Conservation (phyloP, 2,113 vertebrate species). For the Brachyhypopomus occidentalis region DNA sequence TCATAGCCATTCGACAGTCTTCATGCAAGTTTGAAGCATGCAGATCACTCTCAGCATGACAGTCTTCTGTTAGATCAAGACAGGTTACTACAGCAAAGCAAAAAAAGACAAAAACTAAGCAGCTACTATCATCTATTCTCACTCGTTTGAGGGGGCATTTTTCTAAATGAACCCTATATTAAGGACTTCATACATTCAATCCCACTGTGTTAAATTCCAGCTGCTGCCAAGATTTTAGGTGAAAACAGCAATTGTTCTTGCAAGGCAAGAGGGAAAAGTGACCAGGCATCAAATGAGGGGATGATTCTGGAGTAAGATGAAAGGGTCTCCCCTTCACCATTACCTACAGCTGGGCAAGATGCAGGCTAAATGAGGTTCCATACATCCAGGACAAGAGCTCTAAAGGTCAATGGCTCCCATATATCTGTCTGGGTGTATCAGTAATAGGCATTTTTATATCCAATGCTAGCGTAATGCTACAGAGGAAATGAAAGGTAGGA, state of each 20-base stretch:
- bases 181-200: slow-evolving; percentile 20
- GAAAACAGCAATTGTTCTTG: slow-evolving; percentile 42
- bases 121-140: background rate
- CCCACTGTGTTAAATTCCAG: slow-evolving; percentile 1
- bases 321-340: slow-evolving; percentile 24
- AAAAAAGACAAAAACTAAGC: background rate
- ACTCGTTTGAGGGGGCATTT: background rate
- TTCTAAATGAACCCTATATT: slow-evolving; percentile 24
- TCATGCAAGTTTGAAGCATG: background rate
- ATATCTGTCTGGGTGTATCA: slow-evolving; percentile 39
- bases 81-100: background rate
- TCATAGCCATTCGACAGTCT: background rate
- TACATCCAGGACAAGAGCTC: slow-evolving; percentile 25
- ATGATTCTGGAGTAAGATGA: slow-evolving; percentile 18
- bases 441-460: slow-evolving; percentile 45
- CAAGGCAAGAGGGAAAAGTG: slow-evolving; percentile 33
- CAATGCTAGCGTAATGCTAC: slow-evolving; percentile 30
- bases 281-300: slow-evolving; percentile 53
- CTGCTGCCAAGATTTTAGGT: slow-evolving; percentile 17
- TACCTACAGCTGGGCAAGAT: slow-evolving; percentile 20
- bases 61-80: background rate
- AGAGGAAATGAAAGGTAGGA: slow-evolving; percentile 35
- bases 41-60: background rate
- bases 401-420: slow-evolving; percentile 49
- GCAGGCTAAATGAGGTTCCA: slow-evolving; percentile 6